Base-by-base conservation (phyloP, 2,113 vertebrate species). In the Perognathus longimembris region DNA sequence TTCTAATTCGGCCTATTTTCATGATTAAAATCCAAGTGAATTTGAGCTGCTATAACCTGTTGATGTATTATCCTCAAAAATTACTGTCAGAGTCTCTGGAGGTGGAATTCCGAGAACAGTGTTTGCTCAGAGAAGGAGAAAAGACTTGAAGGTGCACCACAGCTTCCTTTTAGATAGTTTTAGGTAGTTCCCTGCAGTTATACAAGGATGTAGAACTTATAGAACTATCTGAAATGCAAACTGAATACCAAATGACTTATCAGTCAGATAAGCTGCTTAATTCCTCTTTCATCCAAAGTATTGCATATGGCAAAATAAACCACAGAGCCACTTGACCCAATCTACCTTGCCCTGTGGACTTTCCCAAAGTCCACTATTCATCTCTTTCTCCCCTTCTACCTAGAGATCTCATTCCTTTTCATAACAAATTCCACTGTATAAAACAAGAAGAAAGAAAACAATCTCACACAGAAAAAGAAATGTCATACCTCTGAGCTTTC, bases 21-120 rank as follows among this genome's bases (percentile, higher is more conserved):
- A 84, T 91, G 45, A 61, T 89, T 93, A 88, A 92, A 96, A 86
- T 94, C 73, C 74, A 95, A 90, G 38, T 26, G 0, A n/a, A 87
- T 90, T 91, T 87, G 82, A 93, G 81, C 61, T 88, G n/a, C 22
- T 87, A 15, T 77, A 92, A 64, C 77, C n/a, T 71, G 78, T 80
- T 70, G 61, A 84, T 54, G 63, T 20, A 9, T 50, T 76, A 61
- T 91, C 73, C 78, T 95, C 24, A 70, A 45, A 93, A 85, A 82
- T 90, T 75, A 61, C 40, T 69, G 69, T 30, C 73, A 85, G 87
- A 71, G n/a, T 80, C n/a, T 86, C 85, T 77, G 69, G 69, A 64
- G 36, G 61, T 85, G 38, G 32, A 80, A 38, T 69, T 77, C 63
- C 74, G 42, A 87, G 75, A 84, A 94, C 88, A 75, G 26, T 32